These are phyloP conservation scores for Ammospiza maritima DNA, from an alignment of 2,797 vertebrate species.

Conservation along the genomic window DNA sequence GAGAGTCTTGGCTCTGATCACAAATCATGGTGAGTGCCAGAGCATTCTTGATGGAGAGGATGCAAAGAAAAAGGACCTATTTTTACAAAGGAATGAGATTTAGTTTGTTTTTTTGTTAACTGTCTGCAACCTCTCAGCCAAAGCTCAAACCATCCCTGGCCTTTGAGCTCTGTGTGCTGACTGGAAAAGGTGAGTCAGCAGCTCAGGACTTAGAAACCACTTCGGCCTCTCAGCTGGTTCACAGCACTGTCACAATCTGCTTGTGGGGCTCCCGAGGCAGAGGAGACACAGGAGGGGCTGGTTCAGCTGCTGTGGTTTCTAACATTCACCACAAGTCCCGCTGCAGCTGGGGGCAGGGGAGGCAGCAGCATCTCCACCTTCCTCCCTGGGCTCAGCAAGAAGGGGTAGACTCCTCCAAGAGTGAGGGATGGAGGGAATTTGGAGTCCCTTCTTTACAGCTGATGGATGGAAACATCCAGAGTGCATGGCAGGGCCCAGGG, in stretches of 20 bases:
- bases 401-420: background rate
- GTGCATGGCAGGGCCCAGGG: background rate
- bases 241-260: background rate
- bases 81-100: background rate
- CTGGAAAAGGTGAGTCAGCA: slow-evolving; percentile 44
- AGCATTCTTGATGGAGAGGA: background rate
- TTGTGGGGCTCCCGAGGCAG: fast-evolving
- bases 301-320: background rate
- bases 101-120: background rate
- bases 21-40: background rate
- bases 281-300: fast-evolving
- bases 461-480: background rate
- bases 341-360: background rate
- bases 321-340: background rate
- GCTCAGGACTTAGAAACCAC: background rate
- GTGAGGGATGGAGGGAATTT: background rate
- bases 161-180: background rate
- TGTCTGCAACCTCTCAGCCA: background rate
- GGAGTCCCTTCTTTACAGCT: background rate
- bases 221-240: background rate
- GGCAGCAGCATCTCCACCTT: background rate
- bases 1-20: background rate
- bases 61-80: background rate
- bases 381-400: background rate
- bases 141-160: background rate